phyloP scores from a whole-genome alignment of 1,140 invertebrate genomes.

The Drosophila punjabiensis region DNA sequence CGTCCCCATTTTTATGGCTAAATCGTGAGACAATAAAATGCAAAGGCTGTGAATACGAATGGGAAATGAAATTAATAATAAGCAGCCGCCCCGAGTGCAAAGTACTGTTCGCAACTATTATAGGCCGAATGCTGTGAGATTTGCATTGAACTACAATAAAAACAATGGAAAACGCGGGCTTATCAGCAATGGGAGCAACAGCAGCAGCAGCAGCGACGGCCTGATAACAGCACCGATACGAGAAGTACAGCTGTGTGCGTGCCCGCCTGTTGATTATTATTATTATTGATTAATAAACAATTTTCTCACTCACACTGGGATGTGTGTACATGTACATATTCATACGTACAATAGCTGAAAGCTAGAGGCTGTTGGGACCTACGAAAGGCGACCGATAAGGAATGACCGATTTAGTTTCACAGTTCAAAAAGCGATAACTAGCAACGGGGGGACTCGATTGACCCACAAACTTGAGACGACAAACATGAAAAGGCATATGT shows the following conservation, averaged over 20 bases:
- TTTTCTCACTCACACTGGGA: conserved; percentile 60
- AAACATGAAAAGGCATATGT: conserved; percentile 37
- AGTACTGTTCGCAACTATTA: conserved; percentile 62
- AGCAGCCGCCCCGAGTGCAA: conserved; percentile 41
- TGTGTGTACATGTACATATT: not conserved
- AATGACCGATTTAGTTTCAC: conserved; percentile 77
- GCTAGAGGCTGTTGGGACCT: conserved; percentile 28
- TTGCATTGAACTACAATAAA: conserved; percentile 33
- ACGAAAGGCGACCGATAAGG: conserved; percentile 54
- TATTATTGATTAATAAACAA: conserved; percentile 78
- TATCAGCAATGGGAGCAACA: conserved; percentile 44
- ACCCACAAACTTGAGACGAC: conserved; percentile 53
- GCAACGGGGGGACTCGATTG: conserved; percentile 46
- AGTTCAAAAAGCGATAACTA: conserved; percentile 59
- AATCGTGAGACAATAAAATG: conserved; percentile 52
- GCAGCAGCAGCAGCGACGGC: conserved; percentile 21
- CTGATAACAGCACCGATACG: conserved; percentile 54
- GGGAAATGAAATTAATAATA: conserved; percentile 35
- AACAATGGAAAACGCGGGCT: conserved; percentile 11
- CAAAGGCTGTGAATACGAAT: conserved; percentile 38
- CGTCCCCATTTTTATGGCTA: conserved; percentile 48
- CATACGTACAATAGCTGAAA: not conserved
- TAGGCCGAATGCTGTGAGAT: conserved; percentile 47
- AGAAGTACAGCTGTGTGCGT: conserved; percentile 22
- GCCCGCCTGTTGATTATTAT: conserved; percentile 40